phyloP scores from a whole-genome alignment of 2,113 vertebrate genomes.

The Eretmochelys imbricata region DNA sequence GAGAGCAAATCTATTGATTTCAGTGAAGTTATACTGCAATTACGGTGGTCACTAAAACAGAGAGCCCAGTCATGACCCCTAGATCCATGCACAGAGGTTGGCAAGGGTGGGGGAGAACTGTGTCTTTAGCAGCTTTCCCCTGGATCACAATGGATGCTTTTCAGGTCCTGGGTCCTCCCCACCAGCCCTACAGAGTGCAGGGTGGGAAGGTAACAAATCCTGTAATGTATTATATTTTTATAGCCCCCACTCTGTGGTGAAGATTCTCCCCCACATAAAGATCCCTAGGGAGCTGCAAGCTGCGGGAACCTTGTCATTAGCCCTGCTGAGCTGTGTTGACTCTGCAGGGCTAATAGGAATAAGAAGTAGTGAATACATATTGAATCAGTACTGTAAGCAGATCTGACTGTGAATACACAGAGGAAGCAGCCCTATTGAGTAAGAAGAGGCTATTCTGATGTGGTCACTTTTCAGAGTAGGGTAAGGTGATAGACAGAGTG shows the following conservation, averaged over 20 bases:
- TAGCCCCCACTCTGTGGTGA: background rate
- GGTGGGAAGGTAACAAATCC: background rate
- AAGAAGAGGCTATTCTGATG: constrained; percentile 54
- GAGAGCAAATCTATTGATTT: background rate
- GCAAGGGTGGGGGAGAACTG: background rate
- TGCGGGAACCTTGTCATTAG: background rate
- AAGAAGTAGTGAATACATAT: background rate
- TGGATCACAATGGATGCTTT: background rate
- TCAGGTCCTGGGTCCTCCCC: background rate
- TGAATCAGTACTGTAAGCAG: background rate
- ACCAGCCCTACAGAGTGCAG: background rate
- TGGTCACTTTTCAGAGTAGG: background rate
- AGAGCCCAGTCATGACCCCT: background rate
- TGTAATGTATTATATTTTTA: background rate
- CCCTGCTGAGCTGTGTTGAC: background rate
- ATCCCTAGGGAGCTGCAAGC: background rate
- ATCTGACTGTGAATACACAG: background rate
- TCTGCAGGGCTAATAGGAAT: background rate
- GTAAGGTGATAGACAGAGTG: background rate
- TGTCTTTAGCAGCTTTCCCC: background rate
- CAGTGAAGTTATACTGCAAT: background rate
- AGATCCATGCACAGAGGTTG: too few species aligned
- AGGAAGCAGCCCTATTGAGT: constrained; percentile 55
- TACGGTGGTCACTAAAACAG: background rate
- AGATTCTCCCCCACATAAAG: background rate